These are phyloP conservation scores for Limonius californicus DNA, from an alignment of 1,140 invertebrate genomes.

Conservation along the genomic window DNA sequence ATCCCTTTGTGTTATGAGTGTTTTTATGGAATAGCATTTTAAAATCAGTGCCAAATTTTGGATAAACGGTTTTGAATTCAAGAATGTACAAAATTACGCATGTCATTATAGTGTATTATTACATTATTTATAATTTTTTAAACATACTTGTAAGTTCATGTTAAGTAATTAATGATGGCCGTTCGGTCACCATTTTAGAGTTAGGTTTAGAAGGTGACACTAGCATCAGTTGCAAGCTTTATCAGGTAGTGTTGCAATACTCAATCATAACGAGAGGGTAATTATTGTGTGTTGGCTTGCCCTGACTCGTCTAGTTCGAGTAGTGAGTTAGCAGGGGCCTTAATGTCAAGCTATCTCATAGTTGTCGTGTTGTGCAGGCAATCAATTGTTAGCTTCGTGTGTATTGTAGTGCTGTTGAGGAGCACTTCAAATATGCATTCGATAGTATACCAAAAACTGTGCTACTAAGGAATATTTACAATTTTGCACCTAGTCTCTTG, in stretches of 20 bases:
- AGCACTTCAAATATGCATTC: conserved; percentile 13
- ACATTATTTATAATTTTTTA: conserved; percentile 23
- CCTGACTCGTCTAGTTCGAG: conserved; percentile 23
- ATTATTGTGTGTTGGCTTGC: conserved; percentile 23
- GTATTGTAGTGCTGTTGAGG: conserved; percentile 19
- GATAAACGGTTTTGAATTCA: conserved; percentile 10
- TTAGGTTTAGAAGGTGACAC: conserved; percentile 20
- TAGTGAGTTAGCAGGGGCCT: conserved; percentile 39
- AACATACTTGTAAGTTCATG: conserved; percentile 17
- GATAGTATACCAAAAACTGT: conserved; percentile 10
- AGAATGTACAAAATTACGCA: conserved; percentile 9
- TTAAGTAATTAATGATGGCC: neutral
- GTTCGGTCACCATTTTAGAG: neutral
- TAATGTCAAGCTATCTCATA: conserved; percentile 40
- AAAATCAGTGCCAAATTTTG: conserved; percentile 31
- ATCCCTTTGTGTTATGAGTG: conserved; percentile 34
- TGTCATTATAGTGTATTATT: conserved; percentile 22
- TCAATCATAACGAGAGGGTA: conserved; percentile 16
- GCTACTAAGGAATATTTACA: neutral
- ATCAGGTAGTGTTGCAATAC: conserved; percentile 12
- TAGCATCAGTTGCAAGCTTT: conserved; percentile 28
- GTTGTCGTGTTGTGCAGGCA: conserved; percentile 44
- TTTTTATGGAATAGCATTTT: conserved; percentile 30
- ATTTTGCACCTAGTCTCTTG: conserved; percentile 1
- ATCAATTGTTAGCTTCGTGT: conserved; percentile 41